Conservation (phyloP, 1,140 invertebrate genomes). For the Coenobita brevimanus region DNA sequence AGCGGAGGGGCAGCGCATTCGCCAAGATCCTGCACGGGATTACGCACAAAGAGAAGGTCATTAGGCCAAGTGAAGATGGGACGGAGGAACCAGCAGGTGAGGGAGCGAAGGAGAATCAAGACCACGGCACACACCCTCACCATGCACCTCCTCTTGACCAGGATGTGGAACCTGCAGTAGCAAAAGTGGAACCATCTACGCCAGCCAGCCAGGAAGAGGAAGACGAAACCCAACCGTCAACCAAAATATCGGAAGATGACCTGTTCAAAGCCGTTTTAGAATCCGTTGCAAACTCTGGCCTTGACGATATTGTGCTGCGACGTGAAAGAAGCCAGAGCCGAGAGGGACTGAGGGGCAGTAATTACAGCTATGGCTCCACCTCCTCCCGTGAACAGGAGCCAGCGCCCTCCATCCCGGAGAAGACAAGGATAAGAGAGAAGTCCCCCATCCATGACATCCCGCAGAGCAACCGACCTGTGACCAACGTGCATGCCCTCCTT, state of each 20-base stretch:
- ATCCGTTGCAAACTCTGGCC: neutral
- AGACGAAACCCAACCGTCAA: neutral
- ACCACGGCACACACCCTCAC: no score
- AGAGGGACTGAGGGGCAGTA: neutral
- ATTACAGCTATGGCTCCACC: slow-evolving; percentile 26
- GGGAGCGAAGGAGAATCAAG: neutral
- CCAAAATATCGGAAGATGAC: neutral
- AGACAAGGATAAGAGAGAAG: slow-evolving; percentile 28
- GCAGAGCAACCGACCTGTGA: slow-evolving; percentile 40
- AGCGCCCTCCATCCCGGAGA: slow-evolving; percentile 40
- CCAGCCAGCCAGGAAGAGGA: neutral
- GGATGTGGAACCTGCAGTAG: neutral
- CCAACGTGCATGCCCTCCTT: neutral
- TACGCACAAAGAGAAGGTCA: slow-evolving; percentile 9
- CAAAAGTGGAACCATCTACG: no score
- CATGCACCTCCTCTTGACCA: neutral
- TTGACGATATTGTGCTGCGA: neutral
- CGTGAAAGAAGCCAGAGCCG: neutral
- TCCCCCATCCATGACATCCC: slow-evolving; percentile 53
- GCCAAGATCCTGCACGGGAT: slow-evolving; percentile 24
- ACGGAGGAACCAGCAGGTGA: neutral
- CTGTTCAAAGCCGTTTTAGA: neutral
- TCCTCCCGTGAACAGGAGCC: slow-evolving; percentile 23
- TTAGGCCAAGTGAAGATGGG: neutral
- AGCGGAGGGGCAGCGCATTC: slow-evolving; percentile 28